Evolutionary conservation across 2,888 invertebrate genomes (phyloP).

Genomic region (Drepana falcataria): DNA sequence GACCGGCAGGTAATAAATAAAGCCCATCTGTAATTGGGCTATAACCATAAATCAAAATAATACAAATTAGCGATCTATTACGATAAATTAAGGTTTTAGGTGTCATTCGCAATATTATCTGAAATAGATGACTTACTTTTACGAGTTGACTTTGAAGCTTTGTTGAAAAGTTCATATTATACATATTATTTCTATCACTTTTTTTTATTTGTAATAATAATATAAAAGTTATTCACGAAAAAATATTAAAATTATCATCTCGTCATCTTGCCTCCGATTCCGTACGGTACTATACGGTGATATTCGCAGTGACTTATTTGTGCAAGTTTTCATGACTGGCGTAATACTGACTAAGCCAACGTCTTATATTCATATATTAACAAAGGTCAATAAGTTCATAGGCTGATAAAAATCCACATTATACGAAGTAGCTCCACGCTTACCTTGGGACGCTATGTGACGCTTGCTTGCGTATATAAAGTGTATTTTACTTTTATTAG

Average conservation of each 20-base stretch:
- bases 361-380: background rate
- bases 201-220: too few species aligned
- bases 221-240: too few species aligned
- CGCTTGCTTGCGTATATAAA: background rate
- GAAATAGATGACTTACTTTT: background rate
- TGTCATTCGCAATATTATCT: background rate
- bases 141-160: background rate
- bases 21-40: slow-evolving; percentile 15
- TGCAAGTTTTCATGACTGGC: background rate
- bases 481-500: too few species aligned
- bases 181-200: background rate
- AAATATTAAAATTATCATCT: too few species aligned
- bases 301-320: background rate
- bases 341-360: background rate
- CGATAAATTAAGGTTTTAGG: background rate
- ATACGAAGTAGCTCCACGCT: background rate
- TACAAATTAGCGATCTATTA: slow-evolving; percentile 4
- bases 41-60: slow-evolving; percentile 12
- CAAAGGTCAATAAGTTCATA: background rate
- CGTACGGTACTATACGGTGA: too few species aligned
- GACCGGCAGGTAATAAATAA: slow-evolving; percentile 21
- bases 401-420: background rate
- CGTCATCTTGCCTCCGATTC: too few species aligned
- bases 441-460: background rate
- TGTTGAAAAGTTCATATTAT: background rate